Evolutionary conservation across 1,140 invertebrate genomes (phyloP), one percentile per base, ranked within the genome.

Genomic region (Drosophila ambigua): DNA sequence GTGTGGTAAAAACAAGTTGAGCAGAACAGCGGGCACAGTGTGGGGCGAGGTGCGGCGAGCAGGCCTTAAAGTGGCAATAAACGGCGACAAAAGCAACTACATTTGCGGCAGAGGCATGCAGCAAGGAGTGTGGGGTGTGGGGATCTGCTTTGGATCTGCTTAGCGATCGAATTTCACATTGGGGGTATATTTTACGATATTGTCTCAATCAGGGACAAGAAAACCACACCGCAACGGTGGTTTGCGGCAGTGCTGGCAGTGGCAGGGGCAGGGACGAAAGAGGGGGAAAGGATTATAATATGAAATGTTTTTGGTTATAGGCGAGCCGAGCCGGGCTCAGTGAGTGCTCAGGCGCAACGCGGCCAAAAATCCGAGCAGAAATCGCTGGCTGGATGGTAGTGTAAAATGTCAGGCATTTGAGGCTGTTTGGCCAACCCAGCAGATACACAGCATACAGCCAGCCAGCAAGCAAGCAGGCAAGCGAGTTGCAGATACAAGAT

Each of bases 1-100:
- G 59, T 77, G 74, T 76, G 76, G 83, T 73, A 71, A 88, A 88
- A 88, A 88, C 83, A 83, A 88, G 83, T 88, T 88, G 88, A 88
- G 79, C 83, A 77, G 81, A 80, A 85, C 78, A 54, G 13, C 54
- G 31, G 8, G 9, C 3, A 9, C 31, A 11, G 8, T 1, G 35
- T 13, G 35, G 11, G 11, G 31, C 0, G 35, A 4, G 35, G 35
- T 13, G 35, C 2, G 35, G 52, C 46, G 61, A 45, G 54, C 54
- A 54, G 67, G 51, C 51, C 51, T 53, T 53, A 53, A 53, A 53
- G 51, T 16, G 51, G 60, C 77, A 84, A 73, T 77, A 84, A 84
- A 84, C 76, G 76, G 74, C 82, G 74, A 85, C 81, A 87, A 67
- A 79, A 67, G 79, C 76, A 88, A 88, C 79, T 77, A 87, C 88